Conservation (phyloP, 2,113 vertebrate genomes). For the Ochotona curzoniae region DNA sequence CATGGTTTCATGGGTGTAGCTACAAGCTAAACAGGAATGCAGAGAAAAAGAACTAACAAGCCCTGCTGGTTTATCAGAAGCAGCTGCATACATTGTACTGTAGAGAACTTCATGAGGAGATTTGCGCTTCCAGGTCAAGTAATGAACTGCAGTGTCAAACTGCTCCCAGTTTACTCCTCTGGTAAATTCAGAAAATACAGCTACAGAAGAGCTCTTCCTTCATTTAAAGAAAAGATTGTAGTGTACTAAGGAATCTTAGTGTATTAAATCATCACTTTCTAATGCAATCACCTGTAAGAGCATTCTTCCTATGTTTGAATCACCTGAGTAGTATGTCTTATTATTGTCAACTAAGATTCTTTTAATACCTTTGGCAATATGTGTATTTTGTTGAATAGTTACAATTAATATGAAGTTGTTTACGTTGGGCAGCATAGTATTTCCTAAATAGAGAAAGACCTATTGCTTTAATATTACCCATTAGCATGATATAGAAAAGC, state of each 20-base stretch:
- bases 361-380: background rate
- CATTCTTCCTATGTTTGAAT: background rate
- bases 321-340: background rate
- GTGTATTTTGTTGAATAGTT: background rate
- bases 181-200: background rate
- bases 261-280: background rate
- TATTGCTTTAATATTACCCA: slow-evolving; percentile 42
- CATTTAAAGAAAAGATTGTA: background rate
- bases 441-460: slow-evolving; percentile 12
- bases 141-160: background rate
- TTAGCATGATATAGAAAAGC: background rate
- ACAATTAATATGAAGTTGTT: background rate
- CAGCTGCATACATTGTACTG: background rate
- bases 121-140: background rate
- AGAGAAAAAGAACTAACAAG: slow-evolving; percentile 38
- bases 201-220: background rate
- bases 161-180: background rate
- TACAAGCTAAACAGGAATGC: slow-evolving; percentile 58
- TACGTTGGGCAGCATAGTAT: background rate
- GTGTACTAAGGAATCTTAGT: background rate
- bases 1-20: slow-evolving; percentile 66
- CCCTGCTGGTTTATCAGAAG: slow-evolving; percentile 55
- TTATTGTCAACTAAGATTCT: background rate
- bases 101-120: background rate
- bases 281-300: background rate